A percentile compares a stretch with the other conserved stretches of the same genome.
phyloP scores from a whole-genome alignment of 92 coral and sea anemone species.

The Muricea muricata region DNA sequence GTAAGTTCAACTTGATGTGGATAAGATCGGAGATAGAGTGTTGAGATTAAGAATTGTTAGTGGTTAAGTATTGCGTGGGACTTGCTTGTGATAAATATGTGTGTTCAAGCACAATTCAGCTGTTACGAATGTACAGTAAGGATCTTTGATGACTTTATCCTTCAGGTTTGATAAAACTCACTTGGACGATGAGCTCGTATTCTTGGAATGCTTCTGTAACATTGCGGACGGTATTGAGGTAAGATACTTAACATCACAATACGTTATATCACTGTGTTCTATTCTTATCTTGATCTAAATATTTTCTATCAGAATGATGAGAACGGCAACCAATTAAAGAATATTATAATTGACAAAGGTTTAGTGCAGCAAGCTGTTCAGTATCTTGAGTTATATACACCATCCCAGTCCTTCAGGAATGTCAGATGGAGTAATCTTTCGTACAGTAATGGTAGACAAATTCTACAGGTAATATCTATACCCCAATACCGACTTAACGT shows the following conservation, averaged over 20 bases:
- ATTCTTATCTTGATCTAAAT: too few relatives aligned
- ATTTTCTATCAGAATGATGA: constrained; percentile 79
- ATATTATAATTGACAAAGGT: constrained; percentile 91
- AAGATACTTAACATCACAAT: not conserved
- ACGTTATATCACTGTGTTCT: too few relatives aligned
- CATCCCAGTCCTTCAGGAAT: constrained; percentile 89
- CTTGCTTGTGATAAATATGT: too few relatives aligned
- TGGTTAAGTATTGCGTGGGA: too few relatives aligned
- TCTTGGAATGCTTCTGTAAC: constrained; percentile 95
- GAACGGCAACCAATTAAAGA: constrained; percentile 88
- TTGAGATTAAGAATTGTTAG: not conserved
- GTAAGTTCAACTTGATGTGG: constrained; percentile 51
- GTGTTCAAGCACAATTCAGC: not conserved
- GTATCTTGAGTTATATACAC: constrained; percentile 87
- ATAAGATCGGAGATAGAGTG: not conserved
- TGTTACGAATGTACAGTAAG: too few relatives aligned
- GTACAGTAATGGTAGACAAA: too few relatives aligned
- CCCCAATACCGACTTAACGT: too few relatives aligned
- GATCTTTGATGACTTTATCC: not conserved
- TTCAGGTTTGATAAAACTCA: constrained; percentile 91
- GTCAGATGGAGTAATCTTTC: too few relatives aligned
- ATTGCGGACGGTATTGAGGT: constrained; percentile 98
- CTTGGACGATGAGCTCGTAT: constrained; percentile 91
- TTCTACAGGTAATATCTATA: too few relatives aligned
- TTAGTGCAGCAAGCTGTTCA: constrained; percentile 85